Conservation (phyloP, 2,888 invertebrate species). For the Cerceris ruficornis region DNA sequence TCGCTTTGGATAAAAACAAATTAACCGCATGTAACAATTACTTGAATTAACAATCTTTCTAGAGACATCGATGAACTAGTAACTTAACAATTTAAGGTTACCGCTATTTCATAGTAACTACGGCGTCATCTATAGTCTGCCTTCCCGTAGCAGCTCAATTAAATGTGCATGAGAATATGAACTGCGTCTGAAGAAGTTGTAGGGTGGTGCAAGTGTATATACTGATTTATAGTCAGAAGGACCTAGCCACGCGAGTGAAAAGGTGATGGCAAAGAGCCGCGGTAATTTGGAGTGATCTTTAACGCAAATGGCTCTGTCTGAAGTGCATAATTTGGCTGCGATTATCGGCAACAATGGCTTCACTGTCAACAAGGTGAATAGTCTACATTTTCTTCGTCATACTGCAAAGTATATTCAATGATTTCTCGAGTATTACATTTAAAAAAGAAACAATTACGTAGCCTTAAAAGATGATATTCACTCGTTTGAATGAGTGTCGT, state of each 20-base stretch:
- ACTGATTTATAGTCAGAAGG: slow-evolving; percentile 45
- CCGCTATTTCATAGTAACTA: slow-evolving; percentile 9
- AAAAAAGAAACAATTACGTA: too few species aligned
- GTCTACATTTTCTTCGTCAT: slow-evolving; percentile 25
- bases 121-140: slow-evolving; percentile 38
- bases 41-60: too few species aligned
- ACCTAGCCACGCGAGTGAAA: slow-evolving; percentile 58
- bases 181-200: slow-evolving; percentile 40
- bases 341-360: slow-evolving; percentile 77
- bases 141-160: slow-evolving; percentile 41
- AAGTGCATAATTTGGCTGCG: slow-evolving; percentile 76
- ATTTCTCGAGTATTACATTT: too few species aligned
- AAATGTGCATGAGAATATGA: slow-evolving; percentile 31
- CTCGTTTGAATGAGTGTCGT: too few species aligned
- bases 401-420: slow-evolving; percentile 5
- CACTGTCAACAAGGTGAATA: slow-evolving; percentile 73
- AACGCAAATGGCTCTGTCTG: slow-evolving; percentile 76
- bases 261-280: slow-evolving; percentile 74
- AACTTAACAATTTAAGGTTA: too few species aligned
- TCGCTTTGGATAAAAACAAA: too few species aligned
- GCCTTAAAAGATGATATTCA: too few species aligned
- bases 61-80: too few species aligned
- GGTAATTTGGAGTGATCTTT: slow-evolving; percentile 58
- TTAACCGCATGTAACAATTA: too few species aligned
- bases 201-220: slow-evolving; percentile 45